A percentile compares a stretch with the other conserved stretches of the same genome.
phyloP scores from a whole-genome alignment of 2,113 vertebrate genomes.

The Parus major region DNA sequence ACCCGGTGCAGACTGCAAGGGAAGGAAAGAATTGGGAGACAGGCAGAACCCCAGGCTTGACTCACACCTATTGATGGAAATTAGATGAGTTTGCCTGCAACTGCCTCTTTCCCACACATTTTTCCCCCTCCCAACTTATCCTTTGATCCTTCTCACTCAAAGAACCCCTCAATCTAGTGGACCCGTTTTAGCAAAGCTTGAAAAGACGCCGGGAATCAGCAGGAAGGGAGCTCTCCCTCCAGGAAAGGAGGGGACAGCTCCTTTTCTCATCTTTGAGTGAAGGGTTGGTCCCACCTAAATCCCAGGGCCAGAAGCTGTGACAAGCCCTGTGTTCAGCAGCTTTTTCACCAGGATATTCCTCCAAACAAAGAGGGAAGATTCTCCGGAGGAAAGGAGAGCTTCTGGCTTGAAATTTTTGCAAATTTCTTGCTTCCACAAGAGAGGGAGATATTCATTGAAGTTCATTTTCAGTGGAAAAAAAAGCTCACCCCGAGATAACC shows the following conservation, averaged over 20 bases:
- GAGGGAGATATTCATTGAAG: not conserved
- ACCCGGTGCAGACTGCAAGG: not conserved
- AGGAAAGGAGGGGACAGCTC: not conserved
- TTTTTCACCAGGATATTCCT: not conserved
- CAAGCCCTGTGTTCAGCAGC: not conserved
- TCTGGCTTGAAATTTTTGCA: not conserved
- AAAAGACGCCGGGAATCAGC: not conserved
- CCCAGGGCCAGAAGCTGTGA: not conserved
- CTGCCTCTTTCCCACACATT: not conserved
- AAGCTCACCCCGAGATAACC: not conserved
- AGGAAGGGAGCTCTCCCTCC: not conserved
- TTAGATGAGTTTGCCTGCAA: not conserved
- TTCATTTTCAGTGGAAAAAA: not conserved
- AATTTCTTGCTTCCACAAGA: not conserved
- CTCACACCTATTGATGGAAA: not conserved
- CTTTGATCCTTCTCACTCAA: not conserved
- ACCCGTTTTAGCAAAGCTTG: not conserved
- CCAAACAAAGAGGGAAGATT: not conserved
- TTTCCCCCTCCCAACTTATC: not conserved
- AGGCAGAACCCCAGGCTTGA: not conserved
- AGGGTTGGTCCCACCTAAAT: not conserved
- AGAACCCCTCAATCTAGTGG: not conserved
- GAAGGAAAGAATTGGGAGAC: not conserved
- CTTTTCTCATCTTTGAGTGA: not conserved
- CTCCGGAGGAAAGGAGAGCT: fast-evolving